Conservation (phyloP, 2,797 vertebrate genomes). For the Crax fasciolata region DNA sequence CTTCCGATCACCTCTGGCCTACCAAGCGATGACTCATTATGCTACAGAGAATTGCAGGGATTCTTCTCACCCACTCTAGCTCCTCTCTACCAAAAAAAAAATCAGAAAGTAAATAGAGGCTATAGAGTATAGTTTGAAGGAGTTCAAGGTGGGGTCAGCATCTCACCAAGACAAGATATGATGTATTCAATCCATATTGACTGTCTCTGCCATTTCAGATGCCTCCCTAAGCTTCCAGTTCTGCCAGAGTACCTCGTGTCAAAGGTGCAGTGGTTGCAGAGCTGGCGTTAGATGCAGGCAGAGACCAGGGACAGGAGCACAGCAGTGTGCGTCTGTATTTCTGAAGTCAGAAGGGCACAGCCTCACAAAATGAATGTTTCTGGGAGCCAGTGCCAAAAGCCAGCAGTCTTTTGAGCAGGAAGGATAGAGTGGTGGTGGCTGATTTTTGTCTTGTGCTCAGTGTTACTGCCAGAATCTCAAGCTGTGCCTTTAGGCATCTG, state of each 20-base stretch:
- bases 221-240: constrained; percentile 31
- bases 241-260: neutral
- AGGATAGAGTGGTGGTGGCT: neutral
- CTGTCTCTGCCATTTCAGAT: constrained; percentile 30
- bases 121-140: constrained; percentile 27
- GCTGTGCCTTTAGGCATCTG: neutral
- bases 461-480: neutral
- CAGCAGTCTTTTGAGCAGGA: neutral
- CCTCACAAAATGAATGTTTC: neutral
- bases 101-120: constrained; percentile 16
- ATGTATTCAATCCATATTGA: constrained; percentile 11
- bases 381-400: neutral
- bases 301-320: neutral
- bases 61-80: constrained; percentile 34
- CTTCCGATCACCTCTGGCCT: constrained; percentile 52
- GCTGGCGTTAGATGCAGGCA: neutral
- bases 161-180: constrained; percentile 22
- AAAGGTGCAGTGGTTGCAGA: neutral
- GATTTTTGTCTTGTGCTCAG: neutral
- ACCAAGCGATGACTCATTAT: constrained; percentile 51
- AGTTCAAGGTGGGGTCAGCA: neutral
- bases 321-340: neutral
- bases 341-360: constrained; percentile 3
- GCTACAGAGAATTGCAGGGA: constrained; percentile 28
- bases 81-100: constrained; percentile 28